Conservation (phyloP, 2,888 invertebrate species). For the Aspidapion aeneum region DNA sequence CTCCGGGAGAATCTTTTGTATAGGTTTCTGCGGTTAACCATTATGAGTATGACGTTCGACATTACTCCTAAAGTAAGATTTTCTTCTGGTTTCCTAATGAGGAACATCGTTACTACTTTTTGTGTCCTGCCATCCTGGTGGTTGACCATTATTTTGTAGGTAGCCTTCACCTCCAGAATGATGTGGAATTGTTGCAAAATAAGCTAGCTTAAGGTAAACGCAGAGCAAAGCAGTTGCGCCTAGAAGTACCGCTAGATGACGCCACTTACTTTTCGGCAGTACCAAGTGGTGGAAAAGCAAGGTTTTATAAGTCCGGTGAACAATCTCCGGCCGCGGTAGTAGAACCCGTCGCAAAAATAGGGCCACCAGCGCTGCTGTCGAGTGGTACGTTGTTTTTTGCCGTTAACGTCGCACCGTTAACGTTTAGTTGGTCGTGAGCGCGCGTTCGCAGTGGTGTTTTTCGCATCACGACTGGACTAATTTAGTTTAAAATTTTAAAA, state of each 20-base stretch:
- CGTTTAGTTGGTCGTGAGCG: constrained; percentile 10
- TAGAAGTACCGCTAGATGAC: neutral
- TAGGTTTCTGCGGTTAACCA: no score
- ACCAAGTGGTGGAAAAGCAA: constrained; percentile 41
- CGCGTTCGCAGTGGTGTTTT: constrained; percentile 17
- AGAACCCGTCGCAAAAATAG: constrained; percentile 57
- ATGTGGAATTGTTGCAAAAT: no score
- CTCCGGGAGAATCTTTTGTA: no score
- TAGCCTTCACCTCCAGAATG: no score
- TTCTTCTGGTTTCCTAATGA: no score
- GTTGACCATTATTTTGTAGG: no score
- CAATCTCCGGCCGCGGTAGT: constrained; percentile 50
- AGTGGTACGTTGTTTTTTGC: constrained; percentile 11
- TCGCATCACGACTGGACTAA: constrained; percentile 8
- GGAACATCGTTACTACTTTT: no score
- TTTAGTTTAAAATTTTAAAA: neutral
- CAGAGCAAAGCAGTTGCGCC: neutral
- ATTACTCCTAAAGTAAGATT: no score
- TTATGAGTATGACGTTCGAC: no score
- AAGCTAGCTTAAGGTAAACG: no score
- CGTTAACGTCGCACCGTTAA: constrained; percentile 19
- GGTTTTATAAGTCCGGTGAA: constrained; percentile 63
- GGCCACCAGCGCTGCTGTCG: constrained; percentile 38
- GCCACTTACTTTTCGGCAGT: neutral
- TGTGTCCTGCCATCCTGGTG: no score